Evolutionary conservation across 2,113 vertebrate species (phyloP).

Genomic region (Notothenia rossii): DNA sequence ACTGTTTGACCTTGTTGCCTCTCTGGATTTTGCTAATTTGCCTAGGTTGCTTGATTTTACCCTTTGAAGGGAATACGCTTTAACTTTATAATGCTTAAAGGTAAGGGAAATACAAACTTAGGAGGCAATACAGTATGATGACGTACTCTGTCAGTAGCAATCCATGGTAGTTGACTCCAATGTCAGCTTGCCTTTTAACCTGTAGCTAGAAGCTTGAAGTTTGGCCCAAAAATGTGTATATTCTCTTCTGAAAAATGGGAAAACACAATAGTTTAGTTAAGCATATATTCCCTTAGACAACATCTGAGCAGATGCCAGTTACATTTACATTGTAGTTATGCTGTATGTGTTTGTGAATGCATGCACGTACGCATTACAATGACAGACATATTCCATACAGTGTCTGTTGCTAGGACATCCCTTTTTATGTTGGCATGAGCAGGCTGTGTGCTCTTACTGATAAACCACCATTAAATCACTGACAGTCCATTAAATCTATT

Average conservation of each 20-base stretch:
- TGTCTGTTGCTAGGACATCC: conserved; percentile 46
- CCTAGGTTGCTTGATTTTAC: not conserved
- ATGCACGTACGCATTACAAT: not conserved
- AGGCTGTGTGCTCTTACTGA: conserved; percentile 33
- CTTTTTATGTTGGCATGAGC: conserved; percentile 28
- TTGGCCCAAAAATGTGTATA: not conserved
- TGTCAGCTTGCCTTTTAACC: not conserved
- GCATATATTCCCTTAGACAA: not conserved
- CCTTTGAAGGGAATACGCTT: not conserved
- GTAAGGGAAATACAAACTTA: not conserved
- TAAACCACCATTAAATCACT: conserved; percentile 35
- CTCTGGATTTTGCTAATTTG: not conserved
- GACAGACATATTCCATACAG: not conserved
- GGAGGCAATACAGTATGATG: not conserved
- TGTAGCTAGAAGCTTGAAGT: too few relatives aligned
- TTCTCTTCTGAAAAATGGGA: not conserved
- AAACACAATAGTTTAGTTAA: not conserved
- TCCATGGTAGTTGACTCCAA: not conserved
- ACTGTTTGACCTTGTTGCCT: not conserved
- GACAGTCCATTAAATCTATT: conserved; percentile 50
- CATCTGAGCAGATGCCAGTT: not conserved
- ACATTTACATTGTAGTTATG: not conserved
- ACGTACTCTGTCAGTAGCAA: not conserved
- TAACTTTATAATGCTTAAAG: not conserved
- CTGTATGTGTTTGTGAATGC: not conserved